Evolutionary conservation across 2,113 vertebrate genomes (phyloP), one percentile per base, ranked within the genome.

Genomic region (Isichthys henryi): DNA sequence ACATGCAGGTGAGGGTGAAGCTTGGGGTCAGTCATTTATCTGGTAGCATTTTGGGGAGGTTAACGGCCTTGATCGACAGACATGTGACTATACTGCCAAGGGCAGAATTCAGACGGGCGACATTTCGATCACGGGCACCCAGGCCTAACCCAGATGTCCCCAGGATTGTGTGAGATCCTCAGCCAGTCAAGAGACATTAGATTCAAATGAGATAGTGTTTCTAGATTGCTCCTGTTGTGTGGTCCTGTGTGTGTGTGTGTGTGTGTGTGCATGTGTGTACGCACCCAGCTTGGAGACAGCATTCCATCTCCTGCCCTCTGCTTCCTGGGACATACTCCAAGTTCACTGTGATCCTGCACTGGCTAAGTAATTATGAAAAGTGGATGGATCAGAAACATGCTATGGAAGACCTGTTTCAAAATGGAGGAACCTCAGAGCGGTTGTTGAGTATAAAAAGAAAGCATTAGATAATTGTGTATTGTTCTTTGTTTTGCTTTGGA

Each of bases 401-500:
- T 17, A 39, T 19, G 8, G 74, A 80, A 86, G 49, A 8, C 85
- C 27, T 13, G n/a, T 86, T 52, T 86, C 48, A 52, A 86, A 52
- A 35, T 31, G 48, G 46, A 86, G 27, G 23, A 1, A 58, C 27
- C 52, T 43, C 19, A 58, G 35, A 27, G 46, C 3, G 27, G 23
- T 31, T 52, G 45, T 6, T 19, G 87, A 74, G 9, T 53, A 15
- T 46, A 23, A 35, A 23, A 58, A n/a, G 13, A 82, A 89, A 21
- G 58, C 27, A 77, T 35, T 23, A 35, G 46, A 80, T 74, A 23
- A 35, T 74, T 70, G 46, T 86, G 46, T 49, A 86, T 86, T 58
- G 74, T 74, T 89, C 77, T 66, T 56, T 53, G 39, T 84, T 89
- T 56, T 62, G 82, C 49, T 50, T 23, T 52, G 46, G 89, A 86